Evolutionary conservation across 2,113 vertebrate species (phyloP), one percentile per base, ranked within the genome.

Genomic region (Tetraodon nigroviridis): DNA sequence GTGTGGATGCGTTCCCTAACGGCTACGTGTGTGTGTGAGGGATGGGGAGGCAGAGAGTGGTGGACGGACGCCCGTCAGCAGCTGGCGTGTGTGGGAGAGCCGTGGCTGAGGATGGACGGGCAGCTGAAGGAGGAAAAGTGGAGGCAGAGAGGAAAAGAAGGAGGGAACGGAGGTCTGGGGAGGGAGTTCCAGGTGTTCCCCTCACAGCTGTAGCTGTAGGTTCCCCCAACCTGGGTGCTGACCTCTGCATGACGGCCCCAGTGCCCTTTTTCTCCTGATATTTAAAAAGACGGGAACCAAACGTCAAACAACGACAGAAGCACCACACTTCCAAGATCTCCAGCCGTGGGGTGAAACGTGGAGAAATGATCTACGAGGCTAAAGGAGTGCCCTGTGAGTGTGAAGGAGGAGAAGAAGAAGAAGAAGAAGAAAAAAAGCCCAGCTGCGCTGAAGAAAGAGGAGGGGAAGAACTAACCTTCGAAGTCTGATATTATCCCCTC

Each of bases 401-500:
- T 56, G 20, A 67, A 64, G 54, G 29, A 58, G 56, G 44, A 62
- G 59, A 60, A 45, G 44, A 72, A 67, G 68, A 41, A 64, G 54
- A 44, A 58, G 56, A 45, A 59, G 59, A 64, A 44, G 42, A 73
- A 65, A 64, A 44, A 14, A 73, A 65, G 67, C 24, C 44, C 10
- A 17, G 32, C 32, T 46, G 46, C 7, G 55, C 40, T 51, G 51
- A 51, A 55, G 65, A n/a, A n/a, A 48, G 59, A 58, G 37, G 55
- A 41, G 64, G 42, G 41, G 67, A 69, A 92, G 50, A 71, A 93
- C 94, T 86, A 88, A 96, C 96, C 96, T 96, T 98, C 95, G 90
- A 98, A 97, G 89, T 97, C 96, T 84, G 94, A 97, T 87, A 98
- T 96, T 88, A 97, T 98, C 78, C 95, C 96, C 80, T 98, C 96